phyloP scores from a whole-genome alignment of 2,888 invertebrate genomes.

The Cenopis cana region DNA sequence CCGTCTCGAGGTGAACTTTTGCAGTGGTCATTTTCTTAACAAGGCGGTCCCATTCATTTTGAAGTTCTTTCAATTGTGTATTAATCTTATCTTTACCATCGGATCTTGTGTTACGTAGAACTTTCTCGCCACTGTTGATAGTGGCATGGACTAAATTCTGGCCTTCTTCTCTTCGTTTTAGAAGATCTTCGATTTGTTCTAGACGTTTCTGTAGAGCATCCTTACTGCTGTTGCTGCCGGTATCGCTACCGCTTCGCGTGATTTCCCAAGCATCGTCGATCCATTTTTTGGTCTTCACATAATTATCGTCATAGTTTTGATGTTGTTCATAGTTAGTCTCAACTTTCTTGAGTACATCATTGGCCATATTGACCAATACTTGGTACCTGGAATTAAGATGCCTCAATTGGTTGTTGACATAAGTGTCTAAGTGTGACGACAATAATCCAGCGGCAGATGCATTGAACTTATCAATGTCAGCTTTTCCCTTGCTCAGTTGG shows the following conservation, averaged over 20 bases:
- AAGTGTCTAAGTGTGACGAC: conserved; percentile 93
- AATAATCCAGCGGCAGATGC: conserved; percentile 90
- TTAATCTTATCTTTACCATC: conserved; percentile 95
- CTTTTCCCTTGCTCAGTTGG: conserved; percentile 90
- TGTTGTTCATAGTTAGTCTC: conserved; percentile 95
- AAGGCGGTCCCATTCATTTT: conserved; percentile 96
- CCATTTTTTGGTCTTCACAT: conserved; percentile 92
- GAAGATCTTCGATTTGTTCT: conserved; percentile 91
- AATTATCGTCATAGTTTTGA: conserved; percentile 90
- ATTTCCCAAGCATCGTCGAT: conserved; percentile 94
- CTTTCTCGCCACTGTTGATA: conserved; percentile 95
- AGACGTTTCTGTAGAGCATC: conserved; percentile 93
- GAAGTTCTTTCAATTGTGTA: conserved; percentile 94
- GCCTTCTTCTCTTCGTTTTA: conserved; percentile 93
- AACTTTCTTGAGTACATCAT: conserved; percentile 95
- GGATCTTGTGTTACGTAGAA: conserved; percentile 93
- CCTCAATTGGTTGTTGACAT: conserved; percentile 94
- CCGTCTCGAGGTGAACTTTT: conserved; percentile 95
- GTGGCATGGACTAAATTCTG: conserved; percentile 94
- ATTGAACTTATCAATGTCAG: conserved; percentile 93
- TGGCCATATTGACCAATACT: conserved; percentile 94
- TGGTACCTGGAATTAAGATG: conserved; percentile 95
- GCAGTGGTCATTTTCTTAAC: conserved; percentile 96
- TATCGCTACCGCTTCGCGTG: conserved; percentile 92
- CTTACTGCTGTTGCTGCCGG: conserved; percentile 91